Conservation (phyloP, 2,888 invertebrate species). For the Epirrita christyi region DNA sequence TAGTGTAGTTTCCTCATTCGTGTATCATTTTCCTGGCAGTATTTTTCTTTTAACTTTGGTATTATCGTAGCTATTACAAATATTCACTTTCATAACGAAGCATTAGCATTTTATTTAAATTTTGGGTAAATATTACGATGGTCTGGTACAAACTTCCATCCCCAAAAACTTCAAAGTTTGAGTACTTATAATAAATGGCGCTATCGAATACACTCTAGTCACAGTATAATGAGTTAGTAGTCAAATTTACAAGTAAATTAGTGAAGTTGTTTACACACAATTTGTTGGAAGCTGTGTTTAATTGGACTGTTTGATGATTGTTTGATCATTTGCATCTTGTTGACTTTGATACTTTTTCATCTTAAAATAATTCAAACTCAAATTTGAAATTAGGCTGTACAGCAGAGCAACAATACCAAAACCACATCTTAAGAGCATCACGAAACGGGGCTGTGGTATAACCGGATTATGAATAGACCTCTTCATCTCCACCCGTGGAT, state of each 20-base stretch:
- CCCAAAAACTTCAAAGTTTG: slow-evolving; percentile 23
- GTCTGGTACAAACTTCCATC: background rate
- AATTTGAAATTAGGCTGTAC: background rate
- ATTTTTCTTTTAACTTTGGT: background rate
- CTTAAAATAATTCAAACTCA: background rate
- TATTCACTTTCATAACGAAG: background rate
- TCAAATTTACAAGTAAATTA: slow-evolving; percentile 41
- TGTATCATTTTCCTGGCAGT: background rate
- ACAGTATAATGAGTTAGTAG: slow-evolving; percentile 10
- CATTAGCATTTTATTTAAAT: slow-evolving; percentile 4
- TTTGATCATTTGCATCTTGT: slow-evolving; percentile 21
- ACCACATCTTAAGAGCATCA: too few relatives aligned
- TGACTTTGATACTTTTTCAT: slow-evolving; percentile 20
- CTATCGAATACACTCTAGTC: slow-evolving; percentile 22
- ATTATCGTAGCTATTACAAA: background rate
- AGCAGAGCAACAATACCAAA: too few relatives aligned
- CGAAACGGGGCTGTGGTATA: too few relatives aligned
- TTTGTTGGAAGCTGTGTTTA: slow-evolving; percentile 28
- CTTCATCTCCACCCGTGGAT: too few relatives aligned
- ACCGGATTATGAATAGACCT: too few relatives aligned
- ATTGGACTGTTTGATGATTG: slow-evolving; percentile 28
- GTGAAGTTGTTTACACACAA: slow-evolving; percentile 35
- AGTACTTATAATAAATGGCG: slow-evolving; percentile 30
- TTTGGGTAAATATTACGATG: slow-evolving; percentile 3
- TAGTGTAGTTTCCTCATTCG: too few relatives aligned